Conservation (phyloP, 2,888 invertebrate species). For the Synergus itoensis region DNA sequence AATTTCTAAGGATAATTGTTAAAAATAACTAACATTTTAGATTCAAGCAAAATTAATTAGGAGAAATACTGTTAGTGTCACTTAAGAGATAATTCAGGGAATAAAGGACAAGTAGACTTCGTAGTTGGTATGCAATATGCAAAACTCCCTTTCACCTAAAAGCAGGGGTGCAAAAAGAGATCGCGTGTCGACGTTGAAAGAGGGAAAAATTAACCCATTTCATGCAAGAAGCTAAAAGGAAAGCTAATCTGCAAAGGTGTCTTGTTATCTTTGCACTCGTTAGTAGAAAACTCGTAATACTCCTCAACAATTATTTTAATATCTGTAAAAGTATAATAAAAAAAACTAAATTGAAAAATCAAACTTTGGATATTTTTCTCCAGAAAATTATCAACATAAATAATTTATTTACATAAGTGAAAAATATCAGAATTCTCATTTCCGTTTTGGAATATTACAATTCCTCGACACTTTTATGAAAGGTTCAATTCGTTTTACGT, state of each 20-base stretch:
- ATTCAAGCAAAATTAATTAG: neutral
- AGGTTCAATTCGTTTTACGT: neutral
- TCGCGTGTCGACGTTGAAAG: conserved; percentile 66
- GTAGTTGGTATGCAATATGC: conserved; percentile 53
- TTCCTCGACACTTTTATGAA: neutral
- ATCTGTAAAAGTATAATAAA: neutral
- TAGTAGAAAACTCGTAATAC: neutral
- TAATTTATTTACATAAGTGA: neutral
- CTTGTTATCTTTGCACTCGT: neutral
- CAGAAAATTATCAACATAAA: no score
- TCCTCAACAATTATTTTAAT: neutral
- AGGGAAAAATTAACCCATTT: conserved; percentile 69
- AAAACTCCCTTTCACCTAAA: conserved; percentile 51
- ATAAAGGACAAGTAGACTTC: conserved; percentile 17
- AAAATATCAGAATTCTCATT: neutral
- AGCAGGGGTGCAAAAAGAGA: conserved; percentile 42
- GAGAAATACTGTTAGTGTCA: neutral
- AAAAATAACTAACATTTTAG: neutral
- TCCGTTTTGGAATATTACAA: neutral
- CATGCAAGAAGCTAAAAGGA: conserved; percentile 45
- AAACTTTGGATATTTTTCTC: neutral
- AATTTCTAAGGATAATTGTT: neutral
- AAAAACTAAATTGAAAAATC: neutral
- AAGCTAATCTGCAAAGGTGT: conserved; percentile 43
- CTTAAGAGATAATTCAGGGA: conserved; percentile 4